Conservation (phyloP, 2,113 vertebrate genomes). For the Odontophorus gujanensis region DNA sequence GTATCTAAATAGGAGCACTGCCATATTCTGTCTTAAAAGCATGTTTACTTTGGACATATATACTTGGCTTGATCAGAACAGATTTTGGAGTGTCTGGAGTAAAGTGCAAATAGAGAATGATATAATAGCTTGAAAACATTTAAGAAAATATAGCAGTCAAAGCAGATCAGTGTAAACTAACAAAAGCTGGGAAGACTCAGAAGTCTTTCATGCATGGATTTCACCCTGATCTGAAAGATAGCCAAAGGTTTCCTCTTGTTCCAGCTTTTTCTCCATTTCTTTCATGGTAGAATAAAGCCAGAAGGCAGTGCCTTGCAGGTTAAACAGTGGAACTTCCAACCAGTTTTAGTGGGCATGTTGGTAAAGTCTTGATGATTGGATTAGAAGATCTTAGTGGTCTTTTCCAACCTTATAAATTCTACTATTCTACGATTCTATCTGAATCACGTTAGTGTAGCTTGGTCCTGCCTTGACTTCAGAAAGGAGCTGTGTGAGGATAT, state of each 20-base stretch:
- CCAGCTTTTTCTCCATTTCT: neutral
- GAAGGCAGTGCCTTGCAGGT: neutral
- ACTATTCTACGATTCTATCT: neutral
- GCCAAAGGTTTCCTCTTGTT: neutral
- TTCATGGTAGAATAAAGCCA: neutral
- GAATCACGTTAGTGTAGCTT: neutral
- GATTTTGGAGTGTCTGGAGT: neutral
- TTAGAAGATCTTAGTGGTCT: no score
- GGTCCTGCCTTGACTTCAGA: neutral
- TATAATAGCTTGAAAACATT: neutral
- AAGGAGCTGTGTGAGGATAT: neutral
- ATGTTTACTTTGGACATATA: constrained; percentile 24
- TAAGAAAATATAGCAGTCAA: neutral
- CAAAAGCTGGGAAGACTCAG: neutral
- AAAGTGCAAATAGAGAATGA: neutral
- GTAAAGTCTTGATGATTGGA: no score
- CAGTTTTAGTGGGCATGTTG: no score
- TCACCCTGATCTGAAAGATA: neutral
- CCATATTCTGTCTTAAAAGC: neutral
- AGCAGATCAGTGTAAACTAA: neutral
- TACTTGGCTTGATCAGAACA: neutral
- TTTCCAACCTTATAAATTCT: no score
- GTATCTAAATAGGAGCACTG: neutral
- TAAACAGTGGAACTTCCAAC: neutral
- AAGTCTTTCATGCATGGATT: neutral